These are phyloP conservation scores for Zygaena filipendulae DNA, from an alignment of 2,888 invertebrate genomes.

Conservation along the genomic window DNA sequence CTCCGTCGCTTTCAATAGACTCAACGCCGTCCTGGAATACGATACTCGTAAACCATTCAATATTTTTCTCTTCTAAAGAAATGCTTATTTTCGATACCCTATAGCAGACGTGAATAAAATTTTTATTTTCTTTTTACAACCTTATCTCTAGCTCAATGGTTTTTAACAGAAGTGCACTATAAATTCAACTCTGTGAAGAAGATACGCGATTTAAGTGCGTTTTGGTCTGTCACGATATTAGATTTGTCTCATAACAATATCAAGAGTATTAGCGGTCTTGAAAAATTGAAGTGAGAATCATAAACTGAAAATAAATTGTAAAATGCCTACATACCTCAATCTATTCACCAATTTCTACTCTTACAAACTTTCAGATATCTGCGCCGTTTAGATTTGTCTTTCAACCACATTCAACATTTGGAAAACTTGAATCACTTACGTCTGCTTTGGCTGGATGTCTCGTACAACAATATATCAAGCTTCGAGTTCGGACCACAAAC, in stretches of 20 bases:
- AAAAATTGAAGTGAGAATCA: slow-evolving; percentile 64
- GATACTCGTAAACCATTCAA: slow-evolving; percentile 44
- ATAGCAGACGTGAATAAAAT: too few species aligned
- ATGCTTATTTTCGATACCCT: too few species aligned
- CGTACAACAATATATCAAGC: slow-evolving; percentile 61
- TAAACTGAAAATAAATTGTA: too few species aligned
- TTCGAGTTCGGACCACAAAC: slow-evolving; percentile 40
- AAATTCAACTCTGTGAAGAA: slow-evolving; percentile 63
- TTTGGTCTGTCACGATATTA: slow-evolving; percentile 72
- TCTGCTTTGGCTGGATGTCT: slow-evolving; percentile 64
- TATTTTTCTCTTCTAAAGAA: slow-evolving; percentile 6
- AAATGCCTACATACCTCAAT: too few species aligned
- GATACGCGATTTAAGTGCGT: slow-evolving; percentile 62
- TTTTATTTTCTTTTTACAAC: slow-evolving; percentile 10
- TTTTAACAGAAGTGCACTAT: slow-evolving; percentile 70
- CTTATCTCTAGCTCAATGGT: slow-evolving; percentile 64
- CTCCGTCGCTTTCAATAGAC: slow-evolving; percentile 64
- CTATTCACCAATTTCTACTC: background rate
- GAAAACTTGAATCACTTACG: slow-evolving; percentile 66
- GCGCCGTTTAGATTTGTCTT: slow-evolving; percentile 66
- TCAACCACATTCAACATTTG: slow-evolving; percentile 66
- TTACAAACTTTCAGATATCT: slow-evolving; percentile 63
- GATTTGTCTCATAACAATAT: slow-evolving; percentile 72
- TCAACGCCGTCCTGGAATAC: slow-evolving; percentile 63
- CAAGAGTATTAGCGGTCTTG: slow-evolving; percentile 59